These are phyloP conservation scores for Scortum barcoo DNA, from an alignment of 2,113 vertebrate species.

Conservation along the genomic window DNA sequence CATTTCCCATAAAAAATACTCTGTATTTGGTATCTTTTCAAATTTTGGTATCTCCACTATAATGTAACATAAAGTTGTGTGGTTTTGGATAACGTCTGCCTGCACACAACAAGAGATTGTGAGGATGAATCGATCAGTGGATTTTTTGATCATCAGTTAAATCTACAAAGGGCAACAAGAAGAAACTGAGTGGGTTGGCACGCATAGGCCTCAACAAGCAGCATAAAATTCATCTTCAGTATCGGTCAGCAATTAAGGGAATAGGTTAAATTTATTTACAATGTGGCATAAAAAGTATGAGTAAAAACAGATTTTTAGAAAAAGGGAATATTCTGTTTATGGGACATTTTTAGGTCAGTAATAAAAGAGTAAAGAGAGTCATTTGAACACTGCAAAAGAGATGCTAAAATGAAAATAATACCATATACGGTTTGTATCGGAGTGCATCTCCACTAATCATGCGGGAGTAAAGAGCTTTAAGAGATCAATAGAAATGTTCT, in stretches of 20 bases:
- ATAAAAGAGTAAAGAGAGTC: background rate
- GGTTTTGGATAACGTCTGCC: background rate
- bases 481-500: background rate
- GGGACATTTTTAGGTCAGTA: background rate
- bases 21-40: background rate
- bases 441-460: constrained; percentile 9
- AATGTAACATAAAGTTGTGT: background rate
- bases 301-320: background rate
- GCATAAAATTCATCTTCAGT: background rate
- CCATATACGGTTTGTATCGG: background rate
- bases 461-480: background rate
- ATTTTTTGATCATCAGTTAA: background rate
- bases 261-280: background rate
- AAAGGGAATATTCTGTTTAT: background rate
- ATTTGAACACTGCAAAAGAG: background rate
- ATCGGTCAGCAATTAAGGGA: background rate
- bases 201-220: background rate
- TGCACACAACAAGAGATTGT: background rate
- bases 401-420: background rate
- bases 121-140: background rate
- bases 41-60: background rate
- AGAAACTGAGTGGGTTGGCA: background rate
- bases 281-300: background rate
- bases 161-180: background rate
- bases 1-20: background rate